phyloP scores from a whole-genome alignment of 2,797 vertebrate species.

The Sebastiscus tertius region DNA sequence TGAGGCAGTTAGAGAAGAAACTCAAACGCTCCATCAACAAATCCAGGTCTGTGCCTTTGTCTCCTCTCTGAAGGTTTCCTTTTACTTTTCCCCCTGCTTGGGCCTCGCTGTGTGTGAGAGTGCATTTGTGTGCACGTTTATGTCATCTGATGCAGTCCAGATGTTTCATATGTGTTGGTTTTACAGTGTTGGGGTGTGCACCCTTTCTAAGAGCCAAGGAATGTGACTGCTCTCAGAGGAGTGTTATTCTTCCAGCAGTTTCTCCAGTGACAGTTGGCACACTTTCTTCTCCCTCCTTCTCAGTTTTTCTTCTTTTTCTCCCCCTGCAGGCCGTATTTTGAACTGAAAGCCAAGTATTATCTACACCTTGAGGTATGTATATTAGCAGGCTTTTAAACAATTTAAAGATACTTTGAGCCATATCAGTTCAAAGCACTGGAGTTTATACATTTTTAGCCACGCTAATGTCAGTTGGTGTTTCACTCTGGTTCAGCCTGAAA shows the following conservation, averaged over 20 bases:
- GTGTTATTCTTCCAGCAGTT: slow-evolving; percentile 58
- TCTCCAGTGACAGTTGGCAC: slow-evolving; percentile 45
- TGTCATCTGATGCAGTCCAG: slow-evolving; percentile 74
- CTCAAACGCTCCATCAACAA: slow-evolving; percentile 96
- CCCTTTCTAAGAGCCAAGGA: slow-evolving; percentile 66
- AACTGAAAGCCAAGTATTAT: slow-evolving; percentile 97
- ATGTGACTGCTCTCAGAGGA: slow-evolving; percentile 66
- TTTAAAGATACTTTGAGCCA: background rate
- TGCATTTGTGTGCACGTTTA: background rate
- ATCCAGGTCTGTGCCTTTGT: slow-evolving; percentile 86
- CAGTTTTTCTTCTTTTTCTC: slow-evolving; percentile 46
- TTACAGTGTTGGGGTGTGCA: slow-evolving; percentile 57
- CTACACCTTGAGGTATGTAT: slow-evolving; percentile 93
- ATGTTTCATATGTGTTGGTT: slow-evolving; percentile 61
- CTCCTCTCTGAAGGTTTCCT: background rate
- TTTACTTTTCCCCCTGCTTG: background rate
- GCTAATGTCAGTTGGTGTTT: background rate
- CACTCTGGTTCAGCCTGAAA: background rate
- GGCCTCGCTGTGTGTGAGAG: slow-evolving; percentile 22
- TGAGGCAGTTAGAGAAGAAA: slow-evolving; percentile 97
- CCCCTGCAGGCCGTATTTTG: slow-evolving; percentile 93
- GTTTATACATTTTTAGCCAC: background rate
- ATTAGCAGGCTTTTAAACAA: background rate
- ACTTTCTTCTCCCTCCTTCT: slow-evolving; percentile 12
- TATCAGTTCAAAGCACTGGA: background rate